Conservation (phyloP, 2,113 vertebrate genomes). For the Mirza zaza region DNA sequence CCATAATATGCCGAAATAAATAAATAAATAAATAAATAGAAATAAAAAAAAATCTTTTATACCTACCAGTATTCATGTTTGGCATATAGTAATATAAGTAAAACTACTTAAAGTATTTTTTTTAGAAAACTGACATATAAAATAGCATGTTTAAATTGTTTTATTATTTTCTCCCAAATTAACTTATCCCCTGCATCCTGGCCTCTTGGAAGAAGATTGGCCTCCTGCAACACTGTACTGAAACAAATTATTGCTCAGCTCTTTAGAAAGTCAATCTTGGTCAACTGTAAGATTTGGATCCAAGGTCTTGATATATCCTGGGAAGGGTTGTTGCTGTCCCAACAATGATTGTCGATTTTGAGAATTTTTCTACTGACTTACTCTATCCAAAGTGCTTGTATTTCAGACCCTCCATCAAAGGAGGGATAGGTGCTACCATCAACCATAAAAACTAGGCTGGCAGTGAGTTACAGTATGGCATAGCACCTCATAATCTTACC, state of each 20-base stretch:
- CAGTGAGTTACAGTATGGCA: not conserved
- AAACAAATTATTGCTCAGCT: not conserved
- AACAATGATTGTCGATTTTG: not conserved
- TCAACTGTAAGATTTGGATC: not conserved
- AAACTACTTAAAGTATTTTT: not conserved
- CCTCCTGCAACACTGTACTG: not conserved
- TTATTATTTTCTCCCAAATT: not conserved
- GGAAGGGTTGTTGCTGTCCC: not conserved
- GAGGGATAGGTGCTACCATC: fast-evolving
- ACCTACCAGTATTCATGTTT: not conserved
- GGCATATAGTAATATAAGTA: not conserved
- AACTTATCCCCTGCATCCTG: not conserved
- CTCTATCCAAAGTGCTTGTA: not conserved
- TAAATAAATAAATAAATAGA: too few species aligned
- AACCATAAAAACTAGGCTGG: not conserved
- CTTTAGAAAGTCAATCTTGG: not conserved
- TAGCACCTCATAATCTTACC: not conserved
- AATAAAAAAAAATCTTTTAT: not conserved
- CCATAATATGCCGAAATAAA: too few species aligned
- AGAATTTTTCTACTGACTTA: not conserved
- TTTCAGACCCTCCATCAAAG: not conserved
- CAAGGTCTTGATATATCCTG: not conserved
- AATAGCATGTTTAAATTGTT: not conserved
- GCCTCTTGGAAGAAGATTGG: not conserved
- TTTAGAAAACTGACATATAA: not conserved